Percentiles rank a stretch among this genome's conserved stretches.
Conservation (phyloP, 2,113 vertebrate genomes). For the Semnopithecus entellus region DNA sequence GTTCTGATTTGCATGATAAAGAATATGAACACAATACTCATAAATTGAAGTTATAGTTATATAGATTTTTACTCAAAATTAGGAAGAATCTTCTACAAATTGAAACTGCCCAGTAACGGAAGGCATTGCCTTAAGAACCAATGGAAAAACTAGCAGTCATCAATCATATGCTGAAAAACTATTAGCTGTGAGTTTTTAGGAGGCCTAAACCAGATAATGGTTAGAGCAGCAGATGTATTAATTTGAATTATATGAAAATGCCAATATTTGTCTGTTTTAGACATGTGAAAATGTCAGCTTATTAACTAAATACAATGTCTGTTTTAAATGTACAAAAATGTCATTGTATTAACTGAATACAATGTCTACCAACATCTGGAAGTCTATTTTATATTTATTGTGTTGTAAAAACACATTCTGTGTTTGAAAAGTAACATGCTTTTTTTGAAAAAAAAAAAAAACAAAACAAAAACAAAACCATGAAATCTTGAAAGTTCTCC, state of each 20-base stretch:
- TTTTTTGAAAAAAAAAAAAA: too few species aligned
- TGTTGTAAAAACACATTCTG: neutral
- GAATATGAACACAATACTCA: neutral
- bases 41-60: neutral
- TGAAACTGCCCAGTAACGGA: neutral
- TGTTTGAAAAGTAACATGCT: neutral
- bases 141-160: neutral
- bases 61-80: constrained; percentile 1
- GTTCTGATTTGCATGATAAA: neutral
- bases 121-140: neutral
- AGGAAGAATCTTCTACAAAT: neutral
- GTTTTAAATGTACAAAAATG: neutral
- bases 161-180: neutral
- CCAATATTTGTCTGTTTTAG: neutral
- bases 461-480: neutral
- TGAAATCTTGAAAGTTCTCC: neutral
- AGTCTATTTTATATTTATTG: neutral
- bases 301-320: neutral
- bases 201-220: neutral
- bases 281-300: neutral
- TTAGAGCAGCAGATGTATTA: neutral
- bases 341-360: neutral
- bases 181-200: neutral
- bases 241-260: neutral
- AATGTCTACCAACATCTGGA: neutral